Conservation (phyloP, 2,888 invertebrate species). For the Leuctra nigra region DNA sequence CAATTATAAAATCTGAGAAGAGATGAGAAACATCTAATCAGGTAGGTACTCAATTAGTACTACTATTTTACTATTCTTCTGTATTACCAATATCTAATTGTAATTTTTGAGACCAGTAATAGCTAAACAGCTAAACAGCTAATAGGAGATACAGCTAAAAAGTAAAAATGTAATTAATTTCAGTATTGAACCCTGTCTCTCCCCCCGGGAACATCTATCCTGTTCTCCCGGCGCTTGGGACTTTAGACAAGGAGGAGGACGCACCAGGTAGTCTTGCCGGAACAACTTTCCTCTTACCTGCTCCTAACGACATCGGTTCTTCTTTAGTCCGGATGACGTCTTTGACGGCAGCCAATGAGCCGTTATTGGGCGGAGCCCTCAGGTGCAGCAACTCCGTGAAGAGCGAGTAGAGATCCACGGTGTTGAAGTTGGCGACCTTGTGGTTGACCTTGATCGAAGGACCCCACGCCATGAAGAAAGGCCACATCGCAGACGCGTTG, state of each 20-base stretch:
- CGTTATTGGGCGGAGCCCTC: constrained; percentile 45
- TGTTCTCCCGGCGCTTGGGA: too few species aligned
- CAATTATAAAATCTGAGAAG: too few species aligned
- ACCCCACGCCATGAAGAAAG: constrained; percentile 63
- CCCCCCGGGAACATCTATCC: too few species aligned
- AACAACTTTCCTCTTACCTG: neutral
- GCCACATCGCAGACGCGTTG: constrained; percentile 51
- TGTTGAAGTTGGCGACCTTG: constrained; percentile 35
- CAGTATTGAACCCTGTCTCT: neutral
- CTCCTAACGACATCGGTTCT: neutral
- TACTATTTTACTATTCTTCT: too few species aligned
- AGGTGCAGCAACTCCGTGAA: constrained; percentile 51
- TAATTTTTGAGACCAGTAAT: too few species aligned
- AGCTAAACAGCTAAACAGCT: too few species aligned
- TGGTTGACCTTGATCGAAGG: constrained; percentile 51
- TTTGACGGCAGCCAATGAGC: constrained; percentile 41
- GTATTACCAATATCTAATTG: too few species aligned
- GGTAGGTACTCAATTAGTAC: too few species aligned
- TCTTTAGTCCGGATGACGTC: constrained; percentile 37
- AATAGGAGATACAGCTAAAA: too few species aligned
- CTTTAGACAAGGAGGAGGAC: too few species aligned
- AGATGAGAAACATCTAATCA: too few species aligned
- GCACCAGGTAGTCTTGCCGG: too few species aligned
- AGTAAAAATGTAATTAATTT: neutral
- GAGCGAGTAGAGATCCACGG: constrained; percentile 58